Conservation (phyloP, 2,888 invertebrate genomes). For the Hirtodrosophila duncani region DNA sequence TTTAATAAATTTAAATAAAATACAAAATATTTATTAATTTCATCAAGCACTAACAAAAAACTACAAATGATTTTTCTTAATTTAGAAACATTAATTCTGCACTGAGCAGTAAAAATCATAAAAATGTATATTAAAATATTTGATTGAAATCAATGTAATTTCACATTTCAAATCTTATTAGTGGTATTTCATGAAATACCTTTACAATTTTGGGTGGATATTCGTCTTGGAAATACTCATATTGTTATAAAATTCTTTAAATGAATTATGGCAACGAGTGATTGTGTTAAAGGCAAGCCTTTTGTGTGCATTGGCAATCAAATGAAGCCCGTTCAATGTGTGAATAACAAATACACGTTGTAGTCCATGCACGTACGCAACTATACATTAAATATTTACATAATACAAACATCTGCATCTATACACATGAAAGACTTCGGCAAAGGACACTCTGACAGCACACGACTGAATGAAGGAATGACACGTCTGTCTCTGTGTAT, state of each 20-base stretch:
- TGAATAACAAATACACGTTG: slow-evolving; percentile 37
- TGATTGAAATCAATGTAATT: too few species aligned
- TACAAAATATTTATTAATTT: too few species aligned
- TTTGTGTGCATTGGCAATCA: slow-evolving; percentile 57
- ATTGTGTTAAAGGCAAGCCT: slow-evolving; percentile 24
- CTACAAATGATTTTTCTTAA: too few species aligned
- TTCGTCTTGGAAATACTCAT: too few species aligned
- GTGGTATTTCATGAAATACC: too few species aligned
- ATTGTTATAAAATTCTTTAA: background rate
- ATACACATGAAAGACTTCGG: slow-evolving; percentile 2
- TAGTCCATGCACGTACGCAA: slow-evolving; percentile 43
- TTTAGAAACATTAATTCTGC: too few species aligned
- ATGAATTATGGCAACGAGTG: slow-evolving; percentile 22
- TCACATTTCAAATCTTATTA: too few species aligned
- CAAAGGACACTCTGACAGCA: slow-evolving; percentile 17
- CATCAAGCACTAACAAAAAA: too few species aligned
- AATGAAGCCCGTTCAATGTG: slow-evolving; percentile 50
- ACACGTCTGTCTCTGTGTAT: slow-evolving; percentile 33
- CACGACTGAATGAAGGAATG: slow-evolving; percentile 10
- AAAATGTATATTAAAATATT: too few species aligned
- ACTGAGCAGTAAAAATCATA: too few species aligned
- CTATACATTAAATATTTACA: slow-evolving; percentile 46
- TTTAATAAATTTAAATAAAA: too few species aligned
- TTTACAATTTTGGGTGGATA: too few species aligned
- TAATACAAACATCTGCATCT: background rate